Evolutionary conservation across 2,888 invertebrate genomes (phyloP).

Genomic region (Volucella bombylans): DNA sequence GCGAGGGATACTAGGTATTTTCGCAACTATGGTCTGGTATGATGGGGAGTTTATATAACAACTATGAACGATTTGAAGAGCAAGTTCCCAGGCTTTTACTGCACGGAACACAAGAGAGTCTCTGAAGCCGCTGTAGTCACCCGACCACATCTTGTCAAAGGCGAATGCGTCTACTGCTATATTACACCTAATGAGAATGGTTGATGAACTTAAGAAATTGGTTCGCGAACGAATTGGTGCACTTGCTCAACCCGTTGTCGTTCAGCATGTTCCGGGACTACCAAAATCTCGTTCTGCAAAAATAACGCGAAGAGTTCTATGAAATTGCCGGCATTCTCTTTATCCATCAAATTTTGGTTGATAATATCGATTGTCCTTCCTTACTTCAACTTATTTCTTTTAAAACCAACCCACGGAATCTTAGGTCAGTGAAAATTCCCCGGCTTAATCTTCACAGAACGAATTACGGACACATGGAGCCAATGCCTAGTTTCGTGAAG

Average conservation of each 20-base stretch:
- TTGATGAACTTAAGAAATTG: constrained; percentile 88
- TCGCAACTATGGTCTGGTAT: constrained; percentile 98
- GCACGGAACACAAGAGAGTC: constrained; percentile 92
- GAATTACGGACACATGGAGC: too few species aligned
- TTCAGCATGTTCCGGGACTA: constrained; percentile 95
- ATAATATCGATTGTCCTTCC: too few species aligned
- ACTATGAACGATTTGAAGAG: constrained; percentile 94
- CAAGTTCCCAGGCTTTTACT: constrained; percentile 98
- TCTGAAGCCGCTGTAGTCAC: constrained; percentile 98
- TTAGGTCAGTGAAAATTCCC: too few species aligned
- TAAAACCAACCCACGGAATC: too few species aligned
- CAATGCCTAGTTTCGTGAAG: too few species aligned
- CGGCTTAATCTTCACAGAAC: too few species aligned
- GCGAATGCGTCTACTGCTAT: constrained; percentile 98
- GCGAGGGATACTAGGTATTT: constrained; percentile 97
- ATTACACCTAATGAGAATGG: constrained; percentile 92
- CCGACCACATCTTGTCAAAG: constrained; percentile 96
- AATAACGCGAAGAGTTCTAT: constrained; percentile 96
- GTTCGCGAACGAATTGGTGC: constrained; percentile 96
- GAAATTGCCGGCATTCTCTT: too few species aligned
- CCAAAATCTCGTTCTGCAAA: constrained; percentile 99
- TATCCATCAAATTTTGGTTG: too few species aligned
- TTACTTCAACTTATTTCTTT: too few species aligned
- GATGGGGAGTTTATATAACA: constrained; percentile 96
- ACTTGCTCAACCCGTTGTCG: constrained; percentile 96